Conservation (phyloP, 2,797 vertebrate species). For the Pangasius mekongensis region DNA sequence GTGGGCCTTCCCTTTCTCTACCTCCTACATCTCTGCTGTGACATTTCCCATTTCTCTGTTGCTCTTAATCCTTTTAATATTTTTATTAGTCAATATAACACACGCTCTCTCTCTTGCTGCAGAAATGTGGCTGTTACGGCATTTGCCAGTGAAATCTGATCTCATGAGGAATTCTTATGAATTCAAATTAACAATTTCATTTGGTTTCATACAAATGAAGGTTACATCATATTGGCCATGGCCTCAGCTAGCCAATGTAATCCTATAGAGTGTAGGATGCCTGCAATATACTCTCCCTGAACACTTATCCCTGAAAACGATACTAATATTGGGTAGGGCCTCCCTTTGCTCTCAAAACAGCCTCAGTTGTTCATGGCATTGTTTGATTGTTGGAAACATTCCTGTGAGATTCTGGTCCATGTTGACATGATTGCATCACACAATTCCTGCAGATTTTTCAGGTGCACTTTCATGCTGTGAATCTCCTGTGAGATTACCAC, state of each 20-base stretch:
- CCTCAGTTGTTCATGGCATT: neutral
- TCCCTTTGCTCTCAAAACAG: neutral
- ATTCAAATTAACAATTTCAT: constrained; percentile 1
- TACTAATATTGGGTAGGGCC: neutral
- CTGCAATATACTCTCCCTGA: neutral
- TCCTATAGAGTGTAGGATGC: neutral
- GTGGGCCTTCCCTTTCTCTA: constrained; percentile 20
- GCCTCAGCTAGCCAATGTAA: neutral
- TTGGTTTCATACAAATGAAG: neutral
- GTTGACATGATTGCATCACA: neutral
- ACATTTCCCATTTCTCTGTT: neutral
- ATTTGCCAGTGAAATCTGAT: neutral
- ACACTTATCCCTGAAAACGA: neutral
- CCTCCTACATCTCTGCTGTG: neutral
- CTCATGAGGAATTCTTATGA: neutral
- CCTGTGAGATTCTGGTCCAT: neutral
- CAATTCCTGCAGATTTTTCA: neutral
- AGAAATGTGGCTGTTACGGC: neutral
- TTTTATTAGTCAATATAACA: neutral
- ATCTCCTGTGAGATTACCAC: neutral
- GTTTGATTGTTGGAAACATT: neutral
- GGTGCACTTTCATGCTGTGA: neutral
- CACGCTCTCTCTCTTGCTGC: neutral
- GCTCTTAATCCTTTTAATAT: neutral
- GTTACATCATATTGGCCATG: neutral